A percentile compares a stretch with the other conserved stretches of the same genome.
These are phyloP conservation scores for Scelioninae gen. 2 DNA, from an alignment of 2,888 invertebrate species.

Conservation along the genomic window DNA sequence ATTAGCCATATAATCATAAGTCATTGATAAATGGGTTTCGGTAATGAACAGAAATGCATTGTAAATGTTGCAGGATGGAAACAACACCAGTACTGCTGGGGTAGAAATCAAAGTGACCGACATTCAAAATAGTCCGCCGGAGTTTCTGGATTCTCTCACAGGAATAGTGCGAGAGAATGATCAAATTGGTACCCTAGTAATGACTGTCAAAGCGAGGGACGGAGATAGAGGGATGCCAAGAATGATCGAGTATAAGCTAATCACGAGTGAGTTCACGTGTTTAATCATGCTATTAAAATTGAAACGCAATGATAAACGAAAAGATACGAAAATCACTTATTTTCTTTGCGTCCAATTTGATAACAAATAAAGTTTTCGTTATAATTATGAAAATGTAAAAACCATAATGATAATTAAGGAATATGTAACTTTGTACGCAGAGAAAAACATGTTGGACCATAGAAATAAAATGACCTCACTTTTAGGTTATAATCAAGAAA, in stretches of 20 bases:
- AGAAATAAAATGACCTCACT: too few species aligned
- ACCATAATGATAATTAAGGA: too few species aligned
- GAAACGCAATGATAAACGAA: too few species aligned
- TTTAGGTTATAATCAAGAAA: too few species aligned
- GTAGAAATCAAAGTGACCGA: slow-evolving; percentile 89
- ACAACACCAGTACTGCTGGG: slow-evolving; percentile 82
- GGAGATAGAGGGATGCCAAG: slow-evolving; percentile 90
- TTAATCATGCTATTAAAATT: not conserved
- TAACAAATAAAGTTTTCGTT: too few species aligned
- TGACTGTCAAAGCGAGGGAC: slow-evolving; percentile 88
- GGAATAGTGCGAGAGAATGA: slow-evolving; percentile 89
- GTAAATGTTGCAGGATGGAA: slow-evolving; percentile 82
- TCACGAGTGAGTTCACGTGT: slow-evolving; percentile 81
- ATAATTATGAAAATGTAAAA: too few species aligned
- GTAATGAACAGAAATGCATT: slow-evolving; percentile 42
- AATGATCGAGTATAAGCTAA: slow-evolving; percentile 85
- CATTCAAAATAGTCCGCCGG: slow-evolving; percentile 91
- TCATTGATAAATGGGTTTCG: slow-evolving; percentile 20
- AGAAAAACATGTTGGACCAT: too few species aligned
- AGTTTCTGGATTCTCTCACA: slow-evolving; percentile 87
- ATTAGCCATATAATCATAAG: slow-evolving; percentile 6
- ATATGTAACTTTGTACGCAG: too few species aligned
- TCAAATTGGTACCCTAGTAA: slow-evolving; percentile 87
- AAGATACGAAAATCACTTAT: too few species aligned
- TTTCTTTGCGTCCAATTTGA: too few species aligned